A percentile compares a stretch with the other conserved stretches of the same genome.
Conservation (phyloP, 2,797 vertebrate genomes). For the Cyclopterus lumpus region DNA sequence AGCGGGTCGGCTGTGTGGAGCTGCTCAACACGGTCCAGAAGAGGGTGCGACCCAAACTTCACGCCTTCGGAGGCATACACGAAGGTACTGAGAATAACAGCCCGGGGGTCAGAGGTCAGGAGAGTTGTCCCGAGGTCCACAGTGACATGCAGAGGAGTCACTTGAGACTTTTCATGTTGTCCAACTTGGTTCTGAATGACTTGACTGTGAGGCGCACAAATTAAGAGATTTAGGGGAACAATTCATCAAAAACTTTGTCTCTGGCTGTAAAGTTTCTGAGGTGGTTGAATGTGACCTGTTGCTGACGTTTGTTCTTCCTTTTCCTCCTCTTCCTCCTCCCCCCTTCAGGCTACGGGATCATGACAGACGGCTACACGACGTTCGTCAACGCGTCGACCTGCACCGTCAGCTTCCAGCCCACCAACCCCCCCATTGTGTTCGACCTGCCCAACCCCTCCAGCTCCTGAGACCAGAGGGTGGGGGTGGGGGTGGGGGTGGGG, state of each 20-base stretch:
- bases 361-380: slow-evolving; percentile 97
- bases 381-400: slow-evolving; percentile 97
- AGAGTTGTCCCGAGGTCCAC: background rate
- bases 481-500: slow-evolving; percentile 48
- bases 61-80: slow-evolving; percentile 96
- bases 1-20: slow-evolving; percentile 96
- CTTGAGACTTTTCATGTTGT: no score
- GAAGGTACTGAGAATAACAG: slow-evolving; percentile 86
- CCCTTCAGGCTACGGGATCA: slow-evolving; percentile 93
- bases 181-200: background rate
- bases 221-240: background rate
- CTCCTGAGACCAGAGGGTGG: slow-evolving; percentile 87
- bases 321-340: slow-evolving; percentile 13
- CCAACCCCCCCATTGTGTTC: slow-evolving; percentile 97
- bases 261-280: background rate
- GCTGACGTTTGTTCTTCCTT: background rate
- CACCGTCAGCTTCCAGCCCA: slow-evolving; percentile 98
- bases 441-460: slow-evolving; percentile 96
- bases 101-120: background rate
- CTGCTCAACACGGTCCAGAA: slow-evolving; percentile 97
- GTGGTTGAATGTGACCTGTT: background rate
- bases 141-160: background rate
- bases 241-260: background rate
- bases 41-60: slow-evolving; percentile 94
- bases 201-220: background rate